Evolutionary conservation across 2,797 vertebrate species (phyloP).

Genomic region (Gallirallus australis): DNA sequence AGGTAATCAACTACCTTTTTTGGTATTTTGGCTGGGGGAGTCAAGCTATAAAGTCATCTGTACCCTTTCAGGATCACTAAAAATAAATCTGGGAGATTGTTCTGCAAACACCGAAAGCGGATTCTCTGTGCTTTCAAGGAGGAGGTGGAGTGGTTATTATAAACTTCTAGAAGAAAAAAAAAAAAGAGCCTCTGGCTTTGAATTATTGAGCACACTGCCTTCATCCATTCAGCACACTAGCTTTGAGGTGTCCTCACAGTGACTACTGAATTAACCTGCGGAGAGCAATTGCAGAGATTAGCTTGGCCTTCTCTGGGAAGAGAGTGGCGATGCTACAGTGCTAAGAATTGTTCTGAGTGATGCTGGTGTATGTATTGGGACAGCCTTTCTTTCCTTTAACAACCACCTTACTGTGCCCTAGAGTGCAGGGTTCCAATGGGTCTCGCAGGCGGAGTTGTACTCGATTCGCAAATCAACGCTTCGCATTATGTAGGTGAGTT

Average conservation of each 20-base stretch:
- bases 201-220: not conserved
- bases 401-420: conserved; percentile 49
- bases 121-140: not conserved
- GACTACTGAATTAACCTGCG: not conserved
- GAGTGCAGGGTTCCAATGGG: conserved; percentile 91
- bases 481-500: conserved; percentile 81
- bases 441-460: conserved; percentile 83
- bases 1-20: conserved; percentile 76
- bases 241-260: not conserved
- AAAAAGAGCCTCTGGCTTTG: not conserved
- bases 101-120: not conserved
- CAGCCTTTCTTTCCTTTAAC: not conserved
- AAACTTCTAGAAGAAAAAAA: not conserved
- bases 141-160: not conserved
- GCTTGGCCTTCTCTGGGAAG: not conserved
- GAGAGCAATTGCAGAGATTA: not conserved
- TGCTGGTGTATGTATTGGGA: not conserved
- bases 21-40: not conserved
- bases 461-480: conserved; percentile 87
- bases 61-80: not conserved
- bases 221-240: not conserved
- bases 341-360: not conserved
- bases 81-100: not conserved
- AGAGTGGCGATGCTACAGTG: not conserved
- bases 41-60: not conserved